These are phyloP conservation scores for Moxostoma hubbsi DNA, from an alignment of 2,797 vertebrate genomes.

Conservation along the genomic window DNA sequence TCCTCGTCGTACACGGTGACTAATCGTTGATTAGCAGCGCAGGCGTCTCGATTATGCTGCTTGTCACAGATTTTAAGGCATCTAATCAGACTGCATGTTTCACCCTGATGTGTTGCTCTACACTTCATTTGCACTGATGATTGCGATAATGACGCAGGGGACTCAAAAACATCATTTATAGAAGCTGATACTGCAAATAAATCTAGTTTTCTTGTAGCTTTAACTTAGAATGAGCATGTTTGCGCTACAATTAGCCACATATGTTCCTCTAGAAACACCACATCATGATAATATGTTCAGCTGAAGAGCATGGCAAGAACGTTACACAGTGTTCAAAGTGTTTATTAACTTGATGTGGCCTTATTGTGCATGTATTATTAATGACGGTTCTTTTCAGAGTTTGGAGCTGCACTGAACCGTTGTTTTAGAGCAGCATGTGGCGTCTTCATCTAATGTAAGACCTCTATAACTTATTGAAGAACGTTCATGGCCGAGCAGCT, in stretches of 20 bases:
- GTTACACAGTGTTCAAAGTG: neutral
- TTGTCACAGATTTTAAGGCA: slow-evolving; percentile 54
- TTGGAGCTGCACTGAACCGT: slow-evolving; percentile 2
- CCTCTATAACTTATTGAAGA: slow-evolving; percentile 51
- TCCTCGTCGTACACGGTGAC: slow-evolving; percentile 17
- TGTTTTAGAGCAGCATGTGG: neutral
- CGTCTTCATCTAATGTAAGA: slow-evolving; percentile 41
- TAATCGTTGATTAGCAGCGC: slow-evolving; percentile 52
- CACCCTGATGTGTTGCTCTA: slow-evolving; percentile 42
- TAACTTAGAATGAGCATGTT: neutral
- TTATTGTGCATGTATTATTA: slow-evolving; percentile 38
- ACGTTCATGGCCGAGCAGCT: slow-evolving; percentile 35
- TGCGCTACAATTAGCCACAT: neutral
- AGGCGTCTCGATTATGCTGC: slow-evolving; percentile 44
- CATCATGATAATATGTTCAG: neutral
- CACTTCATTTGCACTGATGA: slow-evolving; percentile 53
- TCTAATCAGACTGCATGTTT: slow-evolving; percentile 53
- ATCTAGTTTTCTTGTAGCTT: too few relatives aligned
- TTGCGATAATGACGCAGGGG: slow-evolving; percentile 28
- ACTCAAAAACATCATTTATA: neutral
- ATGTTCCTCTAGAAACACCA: neutral
- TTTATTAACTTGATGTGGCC: slow-evolving; percentile 22
- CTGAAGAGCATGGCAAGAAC: neutral
- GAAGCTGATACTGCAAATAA: neutral
- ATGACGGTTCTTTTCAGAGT: slow-evolving; percentile 21